phyloP scores from a whole-genome alignment of 1,140 invertebrate species.

The Meloidogyne hapla region DNA sequence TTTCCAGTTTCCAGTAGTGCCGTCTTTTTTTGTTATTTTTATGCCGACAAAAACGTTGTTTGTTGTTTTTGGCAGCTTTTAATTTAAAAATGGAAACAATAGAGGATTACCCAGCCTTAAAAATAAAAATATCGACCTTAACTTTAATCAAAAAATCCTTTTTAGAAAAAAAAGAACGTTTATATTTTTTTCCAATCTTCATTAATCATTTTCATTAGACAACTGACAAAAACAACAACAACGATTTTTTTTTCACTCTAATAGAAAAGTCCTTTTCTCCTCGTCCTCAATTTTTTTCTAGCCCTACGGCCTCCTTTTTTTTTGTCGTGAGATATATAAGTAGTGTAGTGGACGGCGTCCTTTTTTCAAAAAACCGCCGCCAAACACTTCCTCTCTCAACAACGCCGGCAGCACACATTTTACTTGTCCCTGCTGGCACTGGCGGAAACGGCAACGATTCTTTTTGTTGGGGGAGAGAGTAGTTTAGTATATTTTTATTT shows the following conservation, averaged over 20 bases:
- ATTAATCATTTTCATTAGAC: too few relatives aligned
- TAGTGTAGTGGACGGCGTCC: background rate
- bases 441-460: background rate
- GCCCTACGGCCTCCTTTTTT: background rate
- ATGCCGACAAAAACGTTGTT: background rate
- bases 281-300: slow-evolving; percentile 2
- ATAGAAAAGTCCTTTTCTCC: background rate
- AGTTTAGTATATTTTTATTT: background rate
- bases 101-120: too few relatives aligned
- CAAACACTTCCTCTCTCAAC: background rate
- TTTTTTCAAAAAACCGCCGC: slow-evolving; percentile 5
- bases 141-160: too few relatives aligned
- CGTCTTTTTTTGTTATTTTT: background rate
- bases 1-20: background rate
- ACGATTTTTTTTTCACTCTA: too few relatives aligned
- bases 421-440: background rate
- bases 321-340: background rate
- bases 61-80: background rate
- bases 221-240: too few relatives aligned
- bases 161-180: too few relatives aligned
- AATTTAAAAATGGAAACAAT: background rate
- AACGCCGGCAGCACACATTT: background rate
- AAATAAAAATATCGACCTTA: too few relatives aligned
- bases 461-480: background rate
- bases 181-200: too few relatives aligned